Evolutionary conservation across 2,113 vertebrate genomes (phyloP).

Genomic region (Rhizomys pruinosus): DNA sequence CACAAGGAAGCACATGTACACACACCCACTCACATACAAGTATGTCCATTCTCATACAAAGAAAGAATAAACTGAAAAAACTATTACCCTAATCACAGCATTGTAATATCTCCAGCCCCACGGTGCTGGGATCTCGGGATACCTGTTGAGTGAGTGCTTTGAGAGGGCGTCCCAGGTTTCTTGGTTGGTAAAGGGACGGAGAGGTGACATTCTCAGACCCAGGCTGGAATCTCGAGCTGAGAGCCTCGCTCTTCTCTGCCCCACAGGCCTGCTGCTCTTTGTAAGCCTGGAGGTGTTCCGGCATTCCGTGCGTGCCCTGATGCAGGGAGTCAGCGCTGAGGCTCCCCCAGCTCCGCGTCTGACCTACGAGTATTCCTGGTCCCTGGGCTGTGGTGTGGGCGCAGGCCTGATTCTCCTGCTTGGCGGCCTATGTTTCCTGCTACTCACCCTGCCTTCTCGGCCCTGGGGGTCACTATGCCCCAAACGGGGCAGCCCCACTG

Average conservation of each 20-base stretch:
- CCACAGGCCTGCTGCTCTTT: conserved; percentile 91
- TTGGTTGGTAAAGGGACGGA: not conserved
- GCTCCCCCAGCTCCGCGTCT: conserved; percentile 73
- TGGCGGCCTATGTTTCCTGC: conserved; percentile 88
- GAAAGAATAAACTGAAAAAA: too few species aligned
- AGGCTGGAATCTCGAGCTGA: not conserved
- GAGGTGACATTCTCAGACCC: not conserved
- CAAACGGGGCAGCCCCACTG: not conserved
- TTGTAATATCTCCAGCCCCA: too few species aligned
- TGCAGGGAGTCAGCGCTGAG: conserved; percentile 86
- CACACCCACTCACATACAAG: not conserved
- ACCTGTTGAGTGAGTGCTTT: not conserved
- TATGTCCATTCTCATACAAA: not conserved
- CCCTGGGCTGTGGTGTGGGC: conserved; percentile 89
- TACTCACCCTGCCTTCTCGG: conserved; percentile 86
- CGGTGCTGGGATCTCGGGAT: not conserved
- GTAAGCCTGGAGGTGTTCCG: conserved; percentile 91
- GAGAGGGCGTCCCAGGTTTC: not conserved
- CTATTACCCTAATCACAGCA: too few species aligned
- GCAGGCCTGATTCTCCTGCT: conserved; percentile 89
- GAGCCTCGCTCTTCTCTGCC: not conserved
- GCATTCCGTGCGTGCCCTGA: conserved; percentile 88
- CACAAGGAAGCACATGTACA: too few species aligned
- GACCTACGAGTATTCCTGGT: conserved; percentile 92
- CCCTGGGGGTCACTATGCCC: conserved; percentile 57